phyloP scores from a whole-genome alignment of 1,140 invertebrate genomes.

The Anastrepha obliqua region DNA sequence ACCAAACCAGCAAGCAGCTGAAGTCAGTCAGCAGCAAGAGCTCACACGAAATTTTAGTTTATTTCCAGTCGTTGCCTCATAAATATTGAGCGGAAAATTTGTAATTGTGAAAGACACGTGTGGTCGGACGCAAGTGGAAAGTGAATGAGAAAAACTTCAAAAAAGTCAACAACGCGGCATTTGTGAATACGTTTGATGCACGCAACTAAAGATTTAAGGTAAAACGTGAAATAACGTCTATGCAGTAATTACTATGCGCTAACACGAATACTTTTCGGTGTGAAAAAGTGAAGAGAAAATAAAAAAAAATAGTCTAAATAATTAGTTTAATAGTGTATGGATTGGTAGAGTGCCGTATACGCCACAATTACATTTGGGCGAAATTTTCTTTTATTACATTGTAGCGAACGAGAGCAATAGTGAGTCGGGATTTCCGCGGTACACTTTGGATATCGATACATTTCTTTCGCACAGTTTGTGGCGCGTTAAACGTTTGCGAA shows the following conservation, averaged over 20 bases:
- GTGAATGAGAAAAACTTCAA: not conserved
- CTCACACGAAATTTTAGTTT: slow-evolving; percentile 21
- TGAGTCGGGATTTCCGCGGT: not conserved
- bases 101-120: not conserved
- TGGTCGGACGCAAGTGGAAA: not conserved
- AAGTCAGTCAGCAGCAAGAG: slow-evolving; percentile 30
- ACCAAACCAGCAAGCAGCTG: too few relatives aligned
- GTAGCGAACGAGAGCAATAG: slow-evolving; percentile 26
- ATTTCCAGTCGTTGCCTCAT: slow-evolving; percentile 12
- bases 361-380: slow-evolving; percentile 48
- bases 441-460: not conserved
- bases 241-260: not conserved
- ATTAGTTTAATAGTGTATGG: slow-evolving; percentile 17
- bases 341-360: slow-evolving; percentile 27
- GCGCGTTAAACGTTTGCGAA: slow-evolving; percentile 3
- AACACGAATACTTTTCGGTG: not conserved
- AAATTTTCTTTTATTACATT: slow-evolving; percentile 40
- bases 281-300: not conserved
- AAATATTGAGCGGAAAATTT: slow-evolving; percentile 2
- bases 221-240: not conserved
- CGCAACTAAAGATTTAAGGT: not conserved
- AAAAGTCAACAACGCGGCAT: slow-evolving; percentile 13
- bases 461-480: not conserved
- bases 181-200: not conserved
- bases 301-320: not conserved